A percentile compares a stretch with the other conserved stretches of the same genome.
Conservation (phyloP, 1,140 invertebrate genomes). For the Leptinotarsa lineolata region DNA sequence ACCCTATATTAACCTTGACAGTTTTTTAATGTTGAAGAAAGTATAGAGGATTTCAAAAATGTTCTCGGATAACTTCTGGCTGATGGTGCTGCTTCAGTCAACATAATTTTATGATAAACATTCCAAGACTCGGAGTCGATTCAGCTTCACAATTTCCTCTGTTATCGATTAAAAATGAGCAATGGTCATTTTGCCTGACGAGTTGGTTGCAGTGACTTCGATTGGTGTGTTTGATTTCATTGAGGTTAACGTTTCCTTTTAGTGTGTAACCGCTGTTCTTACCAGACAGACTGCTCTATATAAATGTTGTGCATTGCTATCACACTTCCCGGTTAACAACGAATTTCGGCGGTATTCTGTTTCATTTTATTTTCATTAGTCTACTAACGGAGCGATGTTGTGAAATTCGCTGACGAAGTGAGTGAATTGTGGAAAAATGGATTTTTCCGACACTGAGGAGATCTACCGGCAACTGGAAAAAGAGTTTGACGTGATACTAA, state of each 20-base stretch:
- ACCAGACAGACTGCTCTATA: neutral
- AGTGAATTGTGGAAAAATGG: slow-evolving; percentile 1
- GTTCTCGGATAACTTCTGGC: too few species aligned
- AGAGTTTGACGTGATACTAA: slow-evolving; percentile 37
- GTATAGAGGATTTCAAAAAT: too few species aligned
- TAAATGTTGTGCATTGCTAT: neutral
- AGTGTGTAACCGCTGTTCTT: neutral
- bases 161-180: neutral
- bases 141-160: neutral
- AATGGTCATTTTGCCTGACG: slow-evolving; percentile 17
- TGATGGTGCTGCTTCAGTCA: too few species aligned
- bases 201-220: neutral
- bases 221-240: neutral
- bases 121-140: too few species aligned
- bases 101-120: too few species aligned
- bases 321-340: slow-evolving; percentile 6
- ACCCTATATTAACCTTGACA: too few species aligned
- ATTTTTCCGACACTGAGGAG: neutral
- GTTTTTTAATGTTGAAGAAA: too few species aligned
- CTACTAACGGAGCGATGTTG: neutral
- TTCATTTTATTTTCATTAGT: slow-evolving; percentile 10
- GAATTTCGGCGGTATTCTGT: neutral
- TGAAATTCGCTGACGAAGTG: neutral
- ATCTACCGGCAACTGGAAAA: slow-evolving; percentile 29
- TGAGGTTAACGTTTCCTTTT: slow-evolving; percentile 2